Evolutionary conservation across 1,140 invertebrate genomes (phyloP), one percentile per base, ranked within the genome.

Genomic region (Apis dorsata): DNA sequence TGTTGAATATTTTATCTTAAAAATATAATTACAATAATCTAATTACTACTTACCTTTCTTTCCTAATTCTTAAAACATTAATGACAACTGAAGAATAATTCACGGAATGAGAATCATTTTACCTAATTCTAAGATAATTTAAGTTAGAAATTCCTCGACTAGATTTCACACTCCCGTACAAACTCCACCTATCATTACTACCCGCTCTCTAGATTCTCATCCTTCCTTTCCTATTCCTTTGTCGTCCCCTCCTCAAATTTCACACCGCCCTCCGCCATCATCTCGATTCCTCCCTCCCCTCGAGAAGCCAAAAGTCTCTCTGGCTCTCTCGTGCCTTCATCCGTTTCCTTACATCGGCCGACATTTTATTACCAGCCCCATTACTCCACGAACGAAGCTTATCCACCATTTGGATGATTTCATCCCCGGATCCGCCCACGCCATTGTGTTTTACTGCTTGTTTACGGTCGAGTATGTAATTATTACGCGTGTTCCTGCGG

Each of bases 301-400:
- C 53, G 65, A 44, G 44, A 75, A 66, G 44, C 53, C 74, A 70
- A 83, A 87, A 85, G 79, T 83, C 75, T 63, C 81, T 83, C 79
- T 80, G 79, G 79, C 78, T 84, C 83, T 78, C 85, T 84, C 70
- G 75, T 62, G 44, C 69, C 82, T 81, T 72, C 75, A 74, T 70
- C 65, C 44, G 28, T 73, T 88, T 73, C 69, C 68, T 76, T 72
- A 69, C 62, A 55, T 57, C 69, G 59, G 65, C 75, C 65, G 82
- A 75, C 88, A 89, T 90, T 91, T 91, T 91, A 91, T 91, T 89
- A 89, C 88, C 76, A 72, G 82, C 66, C 84, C 90, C 86, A 88
- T 91, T 91, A 90, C 84, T 78, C 75, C 69, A 55, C 72, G 57
- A 73, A 81, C 86, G 69, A 53, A 65, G 66, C 51, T 75, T 80